Evolutionary conservation across 2,113 vertebrate genomes (phyloP).

Genomic region (Lathamus discolor): DNA sequence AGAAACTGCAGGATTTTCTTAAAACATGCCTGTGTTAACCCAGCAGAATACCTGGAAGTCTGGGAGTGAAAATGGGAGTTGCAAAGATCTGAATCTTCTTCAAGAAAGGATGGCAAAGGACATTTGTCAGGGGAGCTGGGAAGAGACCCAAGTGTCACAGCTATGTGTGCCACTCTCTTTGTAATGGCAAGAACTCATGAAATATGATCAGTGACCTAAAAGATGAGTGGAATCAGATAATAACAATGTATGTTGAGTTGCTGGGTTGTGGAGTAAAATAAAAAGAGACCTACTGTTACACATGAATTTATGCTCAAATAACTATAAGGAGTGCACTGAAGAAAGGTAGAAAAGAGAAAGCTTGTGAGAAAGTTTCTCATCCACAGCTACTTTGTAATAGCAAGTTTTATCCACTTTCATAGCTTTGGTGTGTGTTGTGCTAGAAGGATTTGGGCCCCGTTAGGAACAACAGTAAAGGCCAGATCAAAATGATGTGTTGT

Average conservation of each 20-base stretch:
- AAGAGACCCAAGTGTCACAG: constrained; percentile 3
- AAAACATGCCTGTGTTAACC: neutral
- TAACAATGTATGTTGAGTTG: neutral
- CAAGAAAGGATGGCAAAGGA: neutral
- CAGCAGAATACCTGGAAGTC: neutral
- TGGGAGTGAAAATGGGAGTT: neutral
- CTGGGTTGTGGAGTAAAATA: neutral
- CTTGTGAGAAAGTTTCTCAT: neutral
- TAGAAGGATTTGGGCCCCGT: neutral
- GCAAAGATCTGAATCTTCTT: neutral
- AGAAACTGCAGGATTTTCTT: neutral
- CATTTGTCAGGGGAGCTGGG: constrained; percentile 21
- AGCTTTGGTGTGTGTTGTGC: neutral
- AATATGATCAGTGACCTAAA: neutral
- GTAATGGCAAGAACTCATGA: neutral
- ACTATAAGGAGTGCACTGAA: neutral
- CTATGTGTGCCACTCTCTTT: neutral
- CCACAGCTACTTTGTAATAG: neutral
- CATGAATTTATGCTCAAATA: neutral
- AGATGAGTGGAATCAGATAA: neutral
- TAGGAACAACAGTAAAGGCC: neutral
- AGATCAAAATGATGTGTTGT: neutral
- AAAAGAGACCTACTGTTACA: neutral
- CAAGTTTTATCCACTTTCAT: neutral
- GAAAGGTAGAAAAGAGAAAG: neutral